phyloP scores from a whole-genome alignment of 2,113 vertebrate species.

The Anseranas semipalmata region DNA sequence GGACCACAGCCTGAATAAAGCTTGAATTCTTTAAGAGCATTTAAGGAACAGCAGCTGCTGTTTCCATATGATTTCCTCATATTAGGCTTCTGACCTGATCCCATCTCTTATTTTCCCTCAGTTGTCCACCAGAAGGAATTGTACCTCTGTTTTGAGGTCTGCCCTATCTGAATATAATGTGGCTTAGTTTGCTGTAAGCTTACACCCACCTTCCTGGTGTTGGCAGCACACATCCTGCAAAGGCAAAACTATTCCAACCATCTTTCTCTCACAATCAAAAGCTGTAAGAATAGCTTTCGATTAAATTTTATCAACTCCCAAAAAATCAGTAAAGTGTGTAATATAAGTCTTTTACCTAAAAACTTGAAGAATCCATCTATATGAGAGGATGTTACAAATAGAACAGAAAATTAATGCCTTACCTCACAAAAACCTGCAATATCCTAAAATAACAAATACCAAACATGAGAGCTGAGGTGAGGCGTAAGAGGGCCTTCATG shows the following conservation, averaged over 20 bases:
- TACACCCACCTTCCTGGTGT: neutral
- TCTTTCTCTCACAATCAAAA: neutral
- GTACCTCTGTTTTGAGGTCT: neutral
- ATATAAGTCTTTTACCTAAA: neutral
- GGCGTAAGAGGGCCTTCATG: neutral
- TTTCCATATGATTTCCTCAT: neutral
- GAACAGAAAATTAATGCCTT: neutral
- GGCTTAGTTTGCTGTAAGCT: neutral
- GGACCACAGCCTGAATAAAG: neutral
- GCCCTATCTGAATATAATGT: neutral
- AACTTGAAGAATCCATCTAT: neutral
- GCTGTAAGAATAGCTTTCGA: neutral
- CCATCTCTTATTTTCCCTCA: neutral
- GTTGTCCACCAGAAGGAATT: neutral
- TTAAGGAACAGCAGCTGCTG: neutral
- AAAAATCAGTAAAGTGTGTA: neutral
- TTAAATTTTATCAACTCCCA: neutral
- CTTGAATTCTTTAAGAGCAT: neutral
- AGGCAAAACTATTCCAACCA: neutral
- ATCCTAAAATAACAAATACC: neutral
- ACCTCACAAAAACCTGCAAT: neutral
- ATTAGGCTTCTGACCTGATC: neutral
- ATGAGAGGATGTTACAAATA: neutral
- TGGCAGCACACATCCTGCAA: neutral
- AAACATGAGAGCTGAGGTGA: neutral